Evolutionary conservation across 1,140 invertebrate species (phyloP), one percentile per base, ranked within the genome.

Genomic region (Zaprionus nigranus): DNA sequence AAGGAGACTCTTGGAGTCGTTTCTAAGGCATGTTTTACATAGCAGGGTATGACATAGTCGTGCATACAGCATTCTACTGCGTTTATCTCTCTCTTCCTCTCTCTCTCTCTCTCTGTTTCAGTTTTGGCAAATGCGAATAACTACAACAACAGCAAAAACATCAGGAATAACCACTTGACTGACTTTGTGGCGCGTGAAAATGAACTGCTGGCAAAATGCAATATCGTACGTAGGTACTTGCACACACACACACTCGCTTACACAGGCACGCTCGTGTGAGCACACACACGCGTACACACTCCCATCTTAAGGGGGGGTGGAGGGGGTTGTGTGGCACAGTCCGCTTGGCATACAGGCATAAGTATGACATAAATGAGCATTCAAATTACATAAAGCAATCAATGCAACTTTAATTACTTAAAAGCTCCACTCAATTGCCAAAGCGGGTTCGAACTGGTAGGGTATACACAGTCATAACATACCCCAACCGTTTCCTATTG

Each of bases 111-210:
- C 15, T 30, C 22, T 38, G 46, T 36, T 61, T 68, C 43, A 46
- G 46, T 40, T 43, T 62, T 30, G 46, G 46, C 46, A 30, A 62
- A 51, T 62, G 28, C 43, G 60, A 20, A 51, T 30, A 51, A 51
- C 38, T 40, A 56, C 4, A 63, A 28, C 49, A 57, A 66, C 36
- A 57, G 12, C 24, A 57, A 64, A 12, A 12, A 43, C 9, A 51
- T 51, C 40, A 26, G 51, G 46, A 30, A 67, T 65, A 73, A 59
- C 70, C 43, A 73, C 70, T 73, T 73, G 63, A 67, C 70, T 67
- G 63, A 67, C 63, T 73, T 66, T 73, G 70, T 73, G 70, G 70
- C 46, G 63, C 70, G 70, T 67, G 63, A 73, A 73, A 67, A 73
- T 60, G 56, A 73, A 67, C 43, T 54, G 54, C 36, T 51, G 51